These are phyloP conservation scores for Cettia cetti DNA, from an alignment of 2,113 vertebrate species.

Conservation along the genomic window DNA sequence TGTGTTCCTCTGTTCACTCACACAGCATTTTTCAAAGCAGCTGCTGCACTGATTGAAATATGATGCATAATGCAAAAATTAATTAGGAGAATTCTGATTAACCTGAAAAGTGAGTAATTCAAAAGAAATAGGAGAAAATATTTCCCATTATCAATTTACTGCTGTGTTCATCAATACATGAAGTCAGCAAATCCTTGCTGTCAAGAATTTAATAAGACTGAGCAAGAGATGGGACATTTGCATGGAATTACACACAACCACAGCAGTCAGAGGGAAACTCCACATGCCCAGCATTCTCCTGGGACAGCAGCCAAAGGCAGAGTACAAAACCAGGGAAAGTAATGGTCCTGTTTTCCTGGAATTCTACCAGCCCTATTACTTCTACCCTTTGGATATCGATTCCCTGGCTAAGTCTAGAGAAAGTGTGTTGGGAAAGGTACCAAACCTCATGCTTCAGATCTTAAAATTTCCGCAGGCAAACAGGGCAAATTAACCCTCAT, in stretches of 20 bases:
- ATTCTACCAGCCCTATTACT: neutral
- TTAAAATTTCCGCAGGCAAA: neutral
- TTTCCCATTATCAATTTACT: neutral
- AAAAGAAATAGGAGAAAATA: conserved; percentile 4
- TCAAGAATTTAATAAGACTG: neutral
- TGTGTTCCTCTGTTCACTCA: neutral
- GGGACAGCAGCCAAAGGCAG: neutral
- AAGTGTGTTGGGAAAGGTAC: neutral
- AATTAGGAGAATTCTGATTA: neutral
- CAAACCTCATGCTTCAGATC: neutral
- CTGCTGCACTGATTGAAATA: neutral
- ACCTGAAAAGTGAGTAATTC: neutral
- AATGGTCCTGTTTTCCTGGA: neutral
- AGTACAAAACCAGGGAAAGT: neutral
- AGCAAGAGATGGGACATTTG: neutral
- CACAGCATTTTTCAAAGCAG: neutral
- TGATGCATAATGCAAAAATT: neutral
- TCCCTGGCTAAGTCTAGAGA: neutral
- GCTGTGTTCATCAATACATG: neutral
- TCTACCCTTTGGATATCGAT: neutral
- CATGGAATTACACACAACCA: neutral
- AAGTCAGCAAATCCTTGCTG: conserved; percentile 1
- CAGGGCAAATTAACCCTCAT: neutral
- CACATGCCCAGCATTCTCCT: neutral
- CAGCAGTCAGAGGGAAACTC: neutral